phyloP scores from a whole-genome alignment of 2,888 invertebrate genomes.

The Caenorhabditis virilis region DNA sequence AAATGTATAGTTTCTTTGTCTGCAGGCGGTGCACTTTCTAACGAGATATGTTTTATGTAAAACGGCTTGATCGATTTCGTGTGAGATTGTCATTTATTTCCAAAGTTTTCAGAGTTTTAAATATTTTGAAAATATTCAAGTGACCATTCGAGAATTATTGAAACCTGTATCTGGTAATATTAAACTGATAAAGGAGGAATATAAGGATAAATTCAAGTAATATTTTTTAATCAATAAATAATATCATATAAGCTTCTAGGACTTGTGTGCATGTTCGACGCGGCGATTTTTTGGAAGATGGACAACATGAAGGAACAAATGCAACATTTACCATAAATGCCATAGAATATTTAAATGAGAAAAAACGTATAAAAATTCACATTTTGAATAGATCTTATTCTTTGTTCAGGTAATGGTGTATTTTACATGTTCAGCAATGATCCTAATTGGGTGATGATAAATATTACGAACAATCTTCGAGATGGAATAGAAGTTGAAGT shows the following conservation, averaged over 20 bases:
- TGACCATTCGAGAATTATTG: slow-evolving; percentile 11
- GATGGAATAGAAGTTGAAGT: no score
- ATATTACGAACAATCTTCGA: no score
- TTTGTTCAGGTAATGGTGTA: no score
- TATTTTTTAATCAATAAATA: background rate
- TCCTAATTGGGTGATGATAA: slow-evolving; percentile 3
- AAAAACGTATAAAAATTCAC: slow-evolving; percentile 6
- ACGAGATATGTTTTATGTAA: no score
- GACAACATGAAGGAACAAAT: slow-evolving; percentile 19
- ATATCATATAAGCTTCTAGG: background rate
- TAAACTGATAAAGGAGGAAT: no score
- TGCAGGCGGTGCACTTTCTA: no score
- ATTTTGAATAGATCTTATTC: no score
- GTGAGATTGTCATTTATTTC: background rate
- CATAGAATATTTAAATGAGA: slow-evolving; percentile 4
- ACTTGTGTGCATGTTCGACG: slow-evolving; percentile 26
- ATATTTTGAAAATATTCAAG: slow-evolving; percentile 16
- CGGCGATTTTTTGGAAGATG: slow-evolving; percentile 21
- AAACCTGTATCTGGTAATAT: slow-evolving; percentile 5
- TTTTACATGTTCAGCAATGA: slow-evolving; percentile 1
- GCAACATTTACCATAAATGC: slow-evolving; percentile 9
- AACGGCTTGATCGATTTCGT: no score
- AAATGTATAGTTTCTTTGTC: no score
- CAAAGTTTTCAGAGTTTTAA: slow-evolving; percentile 24
- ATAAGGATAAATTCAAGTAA: no score